phyloP scores from a whole-genome alignment of 2,797 vertebrate species.

The Hipposideros larvatus region DNA sequence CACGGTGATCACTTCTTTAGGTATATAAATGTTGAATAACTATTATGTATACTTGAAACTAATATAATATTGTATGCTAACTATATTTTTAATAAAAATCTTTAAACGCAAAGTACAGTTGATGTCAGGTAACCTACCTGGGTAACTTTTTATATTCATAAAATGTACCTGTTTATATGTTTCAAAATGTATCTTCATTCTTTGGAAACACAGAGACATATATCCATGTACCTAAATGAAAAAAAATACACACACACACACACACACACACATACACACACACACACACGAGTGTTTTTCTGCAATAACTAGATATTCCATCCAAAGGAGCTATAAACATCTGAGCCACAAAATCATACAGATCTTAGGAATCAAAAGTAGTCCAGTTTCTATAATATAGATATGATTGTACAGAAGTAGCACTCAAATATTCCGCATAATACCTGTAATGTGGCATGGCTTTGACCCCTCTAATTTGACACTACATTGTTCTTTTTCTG shows the following conservation, averaged over 20 bases:
- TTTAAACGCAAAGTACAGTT: neutral
- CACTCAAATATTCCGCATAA: neutral
- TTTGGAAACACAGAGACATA: constrained; percentile 8
- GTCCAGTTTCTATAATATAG: neutral
- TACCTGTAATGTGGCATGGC: neutral
- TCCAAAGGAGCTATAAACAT: neutral
- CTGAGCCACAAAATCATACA: neutral
- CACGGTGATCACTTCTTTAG: too few relatives aligned
- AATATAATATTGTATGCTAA: too few relatives aligned
- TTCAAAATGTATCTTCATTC: neutral
- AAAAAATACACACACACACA: neutral
- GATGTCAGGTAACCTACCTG: neutral
- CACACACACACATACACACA: too few relatives aligned
- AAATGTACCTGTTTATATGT: neutral
- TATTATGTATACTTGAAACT: too few relatives aligned
- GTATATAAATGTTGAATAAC: too few relatives aligned
- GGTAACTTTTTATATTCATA: neutral
- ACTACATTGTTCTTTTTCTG: neutral
- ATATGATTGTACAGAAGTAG: neutral
- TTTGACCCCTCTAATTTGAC: neutral
- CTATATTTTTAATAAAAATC: too few relatives aligned
- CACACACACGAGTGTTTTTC: neutral
- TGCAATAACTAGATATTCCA: neutral
- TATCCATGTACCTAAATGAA: neutral
- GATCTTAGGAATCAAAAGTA: neutral